Conservation (phyloP, 2,113 vertebrate genomes). For the Fregata magnificens region DNA sequence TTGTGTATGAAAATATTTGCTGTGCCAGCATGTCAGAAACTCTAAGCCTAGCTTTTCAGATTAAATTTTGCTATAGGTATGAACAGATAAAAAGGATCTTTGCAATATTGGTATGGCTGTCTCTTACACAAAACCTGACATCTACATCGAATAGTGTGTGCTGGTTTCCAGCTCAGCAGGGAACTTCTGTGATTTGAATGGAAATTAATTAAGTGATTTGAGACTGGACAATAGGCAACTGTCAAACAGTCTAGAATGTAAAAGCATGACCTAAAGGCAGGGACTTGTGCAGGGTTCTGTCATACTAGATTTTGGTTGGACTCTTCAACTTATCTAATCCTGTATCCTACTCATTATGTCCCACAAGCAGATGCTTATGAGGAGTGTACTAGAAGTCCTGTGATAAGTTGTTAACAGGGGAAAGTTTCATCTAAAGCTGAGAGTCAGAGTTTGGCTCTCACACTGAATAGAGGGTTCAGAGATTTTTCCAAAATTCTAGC, state of each 20-base stretch:
- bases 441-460: not conserved
- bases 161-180: not conserved
- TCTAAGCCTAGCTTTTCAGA: not conserved
- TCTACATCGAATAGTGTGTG: not conserved
- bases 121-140: not conserved
- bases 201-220: not conserved
- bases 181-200: not conserved
- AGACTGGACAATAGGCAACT: not conserved
- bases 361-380: not conserved
- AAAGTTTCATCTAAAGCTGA: not conserved
- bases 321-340: not conserved
- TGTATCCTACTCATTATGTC: not conserved
- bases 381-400: not conserved
- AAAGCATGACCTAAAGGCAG: not conserved
- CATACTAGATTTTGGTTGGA: not conserved
- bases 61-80: not conserved
- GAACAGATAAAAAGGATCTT: not conserved
- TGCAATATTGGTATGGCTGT: not conserved
- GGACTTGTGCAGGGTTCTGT: not conserved
- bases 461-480: not conserved
- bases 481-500: not conserved
- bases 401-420: fast-evolving
- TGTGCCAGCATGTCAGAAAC: constrained; percentile 1
- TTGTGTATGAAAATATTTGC: not conserved
- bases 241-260: not conserved